Percentiles rank a stretch among this genome's conserved stretches.
These are phyloP conservation scores for Dermolepida albohirtum DNA, from an alignment of 2,888 invertebrate genomes.

Conservation along the genomic window DNA sequence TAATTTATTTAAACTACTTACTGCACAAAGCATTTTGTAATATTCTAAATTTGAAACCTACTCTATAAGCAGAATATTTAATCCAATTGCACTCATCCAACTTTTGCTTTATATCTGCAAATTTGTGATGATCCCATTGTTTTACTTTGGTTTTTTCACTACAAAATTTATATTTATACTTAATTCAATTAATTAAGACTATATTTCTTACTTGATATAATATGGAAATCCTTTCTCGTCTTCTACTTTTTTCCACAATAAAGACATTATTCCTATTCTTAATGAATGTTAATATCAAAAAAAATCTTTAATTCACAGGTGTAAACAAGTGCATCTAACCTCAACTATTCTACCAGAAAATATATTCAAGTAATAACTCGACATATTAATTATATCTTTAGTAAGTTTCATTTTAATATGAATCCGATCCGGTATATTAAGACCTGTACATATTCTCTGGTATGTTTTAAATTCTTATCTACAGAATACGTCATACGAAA, in stretches of 20 bases:
- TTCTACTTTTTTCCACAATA: slow-evolving; percentile 70
- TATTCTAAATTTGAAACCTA: slow-evolving; percentile 77
- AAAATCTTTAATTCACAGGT: slow-evolving; percentile 10
- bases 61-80: slow-evolving; percentile 80
- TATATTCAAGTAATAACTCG: slow-evolving; percentile 1
- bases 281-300: not conserved
- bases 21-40: slow-evolving; percentile 75
- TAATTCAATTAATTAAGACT: not conserved
- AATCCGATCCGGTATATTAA: not conserved
- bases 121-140: slow-evolving; percentile 73
- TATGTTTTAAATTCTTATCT: slow-evolving; percentile 36
- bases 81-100: slow-evolving; percentile 76
- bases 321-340: slow-evolving; percentile 40
- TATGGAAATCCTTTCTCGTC: slow-evolving; percentile 72
- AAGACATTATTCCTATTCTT: slow-evolving; percentile 43
- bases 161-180: slow-evolving; percentile 51
- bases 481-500: slow-evolving; percentile 16
- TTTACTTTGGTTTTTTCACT: slow-evolving; percentile 68
- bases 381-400: not conserved
- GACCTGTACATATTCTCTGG: slow-evolving; percentile 3
- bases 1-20: slow-evolving; percentile 62
- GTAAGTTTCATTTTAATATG: slow-evolving; percentile 12
- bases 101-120: slow-evolving; percentile 69
- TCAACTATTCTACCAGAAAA: slow-evolving; percentile 21
- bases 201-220: slow-evolving; percentile 69